Conservation (phyloP, 2,888 invertebrate species). For the Neuroscelio doddi region DNA sequence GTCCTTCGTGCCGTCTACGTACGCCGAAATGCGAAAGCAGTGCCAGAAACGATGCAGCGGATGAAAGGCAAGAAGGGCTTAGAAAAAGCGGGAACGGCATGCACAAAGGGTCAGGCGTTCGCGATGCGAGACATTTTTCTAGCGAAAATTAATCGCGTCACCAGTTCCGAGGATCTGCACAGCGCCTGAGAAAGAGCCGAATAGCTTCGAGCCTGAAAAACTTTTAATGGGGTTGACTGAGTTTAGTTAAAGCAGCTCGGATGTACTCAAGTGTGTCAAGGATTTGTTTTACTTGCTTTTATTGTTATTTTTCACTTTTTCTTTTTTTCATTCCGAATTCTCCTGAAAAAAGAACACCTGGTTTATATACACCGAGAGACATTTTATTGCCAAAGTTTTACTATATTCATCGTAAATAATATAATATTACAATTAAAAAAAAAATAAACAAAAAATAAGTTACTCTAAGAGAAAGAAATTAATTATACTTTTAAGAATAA, state of each 20-base stretch:
- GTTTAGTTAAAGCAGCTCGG: constrained; percentile 26
- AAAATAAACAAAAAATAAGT: too few relatives aligned
- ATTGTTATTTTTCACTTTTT: too few relatives aligned
- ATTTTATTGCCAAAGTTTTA: too few relatives aligned
- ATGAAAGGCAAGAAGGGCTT: constrained; percentile 35
- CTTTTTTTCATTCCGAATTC: too few relatives aligned
- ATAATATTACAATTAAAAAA: too few relatives aligned
- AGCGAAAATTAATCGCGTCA: constrained; percentile 53
- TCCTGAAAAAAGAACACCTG: too few relatives aligned
- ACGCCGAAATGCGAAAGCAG: constrained; percentile 56
- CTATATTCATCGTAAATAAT: too few relatives aligned
- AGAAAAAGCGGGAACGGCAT: constrained; percentile 48
- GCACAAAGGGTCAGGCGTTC: constrained; percentile 40
- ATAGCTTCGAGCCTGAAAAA: constrained; percentile 13
- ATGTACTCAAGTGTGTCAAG: too few relatives aligned
- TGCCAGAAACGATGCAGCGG: constrained; percentile 28
- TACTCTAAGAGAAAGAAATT: too few relatives aligned
- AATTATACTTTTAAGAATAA: too few relatives aligned
- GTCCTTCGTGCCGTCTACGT: constrained; percentile 30
- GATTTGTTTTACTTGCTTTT: too few relatives aligned
- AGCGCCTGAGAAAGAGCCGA: constrained; percentile 36
- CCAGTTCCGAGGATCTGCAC: constrained; percentile 48
- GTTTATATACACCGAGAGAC: too few relatives aligned
- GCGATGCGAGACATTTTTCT: constrained; percentile 46
- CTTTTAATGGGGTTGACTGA: constrained; percentile 1